phyloP scores from a whole-genome alignment of 2,888 invertebrate genomes.

The Cantharis rustica region DNA sequence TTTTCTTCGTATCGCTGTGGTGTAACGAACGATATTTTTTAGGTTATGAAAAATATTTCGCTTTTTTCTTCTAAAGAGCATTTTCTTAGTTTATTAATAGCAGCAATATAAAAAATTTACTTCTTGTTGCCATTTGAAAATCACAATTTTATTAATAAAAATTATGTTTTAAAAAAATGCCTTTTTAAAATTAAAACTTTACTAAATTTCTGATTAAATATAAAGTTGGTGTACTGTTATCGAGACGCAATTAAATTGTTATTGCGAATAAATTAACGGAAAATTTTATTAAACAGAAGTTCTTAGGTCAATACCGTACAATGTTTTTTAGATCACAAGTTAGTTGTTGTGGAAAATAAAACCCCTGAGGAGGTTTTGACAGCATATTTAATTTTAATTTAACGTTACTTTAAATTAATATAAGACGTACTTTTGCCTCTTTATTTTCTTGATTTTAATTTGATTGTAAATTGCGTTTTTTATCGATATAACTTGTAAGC shows the following conservation, averaged over 20 bases:
- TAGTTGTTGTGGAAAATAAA: background rate
- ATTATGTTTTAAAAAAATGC: background rate
- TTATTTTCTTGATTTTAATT: background rate
- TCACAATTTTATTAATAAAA: background rate
- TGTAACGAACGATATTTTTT: background rate
- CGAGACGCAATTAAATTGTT: background rate
- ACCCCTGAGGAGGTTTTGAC: background rate
- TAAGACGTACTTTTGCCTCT: background rate
- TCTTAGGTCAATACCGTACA: background rate
- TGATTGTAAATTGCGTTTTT: background rate
- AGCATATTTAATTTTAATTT: background rate
- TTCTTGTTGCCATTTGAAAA: background rate
- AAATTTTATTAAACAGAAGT: background rate
- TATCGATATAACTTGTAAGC: background rate
- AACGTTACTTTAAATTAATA: background rate
- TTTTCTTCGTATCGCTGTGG: too few species aligned
- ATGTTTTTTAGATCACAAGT: background rate
- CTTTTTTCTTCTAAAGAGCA: background rate
- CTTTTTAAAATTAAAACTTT: too few species aligned
- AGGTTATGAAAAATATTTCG: background rate
- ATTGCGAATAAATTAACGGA: background rate
- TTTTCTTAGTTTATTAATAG: background rate
- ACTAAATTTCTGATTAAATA: background rate
- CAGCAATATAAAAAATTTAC: background rate
- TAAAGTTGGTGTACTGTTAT: background rate